Base-by-base conservation (phyloP, 2,888 invertebrate species). In the Lasioglossum lativentre region DNA sequence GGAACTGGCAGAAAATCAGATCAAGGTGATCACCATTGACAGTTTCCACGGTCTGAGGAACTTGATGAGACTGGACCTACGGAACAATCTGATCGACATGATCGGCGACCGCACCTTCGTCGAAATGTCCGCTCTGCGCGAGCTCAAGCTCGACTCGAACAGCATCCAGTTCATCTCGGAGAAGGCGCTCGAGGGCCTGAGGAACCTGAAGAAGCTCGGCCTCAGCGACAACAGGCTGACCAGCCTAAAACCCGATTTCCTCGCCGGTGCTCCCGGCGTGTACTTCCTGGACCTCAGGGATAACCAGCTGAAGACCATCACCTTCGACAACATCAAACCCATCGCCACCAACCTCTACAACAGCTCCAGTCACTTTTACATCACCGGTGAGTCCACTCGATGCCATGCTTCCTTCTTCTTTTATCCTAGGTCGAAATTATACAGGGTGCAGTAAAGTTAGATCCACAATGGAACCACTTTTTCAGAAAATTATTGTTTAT, bases 51-150 rank as follows among this genome's bases (percentile, higher is more conserved):
- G 98, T 72, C 95, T 98, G 94, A 96, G 97, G 74, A 97, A 97
- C 94, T 96, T 98, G 89, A 96, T 96, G 94, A 96, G 97, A 93
- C 96, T 98, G 90, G 97, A 98, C 95, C 95, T 98, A 90, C 97
- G 97, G 86, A 96, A 96, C 90, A 98, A 98, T 94, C 96, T 96
- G 93, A 96, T 98, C 92, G 96, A 97, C 91, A 97, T 97, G 95
- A 96, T 98, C 92, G 97, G 97, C 4, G 97, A 98, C 91, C 97
- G 97, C 87, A 97, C 97, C 59, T 98, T 98, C 95, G 96, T 97
- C 1, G 98, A 98, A 94, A 95, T 98, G 94, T 97, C 97, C 96
- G 97, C 97, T 92, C 95, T 98, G 59, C 96, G 96, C 81, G 97
- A 97, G 93, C 95, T 98, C 92, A 96, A 97, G 70, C 95, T 98